These are phyloP conservation scores for Microctenopoma stevenorrisi DNA, from an alignment of 2,797 vertebrate species.

Conservation along the genomic window DNA sequence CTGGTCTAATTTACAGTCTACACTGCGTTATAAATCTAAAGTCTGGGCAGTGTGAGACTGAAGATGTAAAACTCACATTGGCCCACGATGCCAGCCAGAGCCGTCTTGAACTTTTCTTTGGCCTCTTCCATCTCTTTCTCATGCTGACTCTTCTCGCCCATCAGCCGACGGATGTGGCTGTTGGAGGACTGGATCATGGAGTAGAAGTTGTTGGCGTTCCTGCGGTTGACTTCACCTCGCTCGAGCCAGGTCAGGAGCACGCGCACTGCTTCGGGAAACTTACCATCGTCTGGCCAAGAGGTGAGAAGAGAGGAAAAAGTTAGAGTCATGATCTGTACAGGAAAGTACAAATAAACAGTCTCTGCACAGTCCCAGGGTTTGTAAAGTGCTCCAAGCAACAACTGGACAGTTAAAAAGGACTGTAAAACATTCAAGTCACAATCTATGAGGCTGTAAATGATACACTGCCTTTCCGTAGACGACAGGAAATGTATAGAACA, in stretches of 20 bases:
- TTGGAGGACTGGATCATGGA: constrained; percentile 98
- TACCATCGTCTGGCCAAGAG: constrained; percentile 86
- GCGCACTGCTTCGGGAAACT: constrained; percentile 91
- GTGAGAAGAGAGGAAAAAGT: constrained; percentile 9
- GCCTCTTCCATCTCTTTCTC: constrained; percentile 98
- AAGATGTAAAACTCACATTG: constrained; percentile 90
- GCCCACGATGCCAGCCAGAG: constrained; percentile 91
- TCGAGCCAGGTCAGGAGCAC: constrained; percentile 96
- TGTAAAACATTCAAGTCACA: not conserved
- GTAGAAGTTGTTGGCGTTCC: constrained; percentile 97
- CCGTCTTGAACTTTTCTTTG: constrained; percentile 95
- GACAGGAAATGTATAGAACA: not conserved
- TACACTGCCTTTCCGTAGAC: not conserved
- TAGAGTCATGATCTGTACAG: not conserved
- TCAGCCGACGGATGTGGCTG: constrained; percentile 92
- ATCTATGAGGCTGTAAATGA: not conserved
- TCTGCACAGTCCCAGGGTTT: not conserved
- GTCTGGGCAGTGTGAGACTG: constrained; percentile 6
- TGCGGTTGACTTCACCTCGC: constrained; percentile 94
- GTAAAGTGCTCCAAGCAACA: not conserved
- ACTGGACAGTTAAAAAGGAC: not conserved
- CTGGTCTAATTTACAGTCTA: constrained; percentile 3
- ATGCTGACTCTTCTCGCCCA: constrained; percentile 90
- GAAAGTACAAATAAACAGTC: not conserved
- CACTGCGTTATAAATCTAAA: constrained; percentile 1